A percentile compares a stretch with the other conserved stretches of the same genome.
Evolutionary conservation across 2,797 vertebrate genomes (phyloP).

Genomic region (Gadopsis marmoratus): DNA sequence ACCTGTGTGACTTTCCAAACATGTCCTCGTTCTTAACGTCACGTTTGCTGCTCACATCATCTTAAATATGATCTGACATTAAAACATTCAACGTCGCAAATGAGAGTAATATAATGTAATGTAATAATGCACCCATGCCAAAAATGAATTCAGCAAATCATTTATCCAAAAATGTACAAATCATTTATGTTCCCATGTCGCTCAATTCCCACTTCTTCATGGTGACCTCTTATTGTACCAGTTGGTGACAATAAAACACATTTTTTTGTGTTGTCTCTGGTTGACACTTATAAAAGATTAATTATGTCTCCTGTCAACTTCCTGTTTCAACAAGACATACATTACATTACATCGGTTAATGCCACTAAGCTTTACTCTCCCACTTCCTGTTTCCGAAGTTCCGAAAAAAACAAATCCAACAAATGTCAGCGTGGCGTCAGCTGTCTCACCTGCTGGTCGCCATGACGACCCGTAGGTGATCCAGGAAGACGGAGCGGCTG

Average conservation of each 20-base stretch:
- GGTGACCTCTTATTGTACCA: too few relatives aligned
- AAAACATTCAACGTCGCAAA: neutral
- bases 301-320: neutral
- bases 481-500: conserved; percentile 88
- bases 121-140: neutral
- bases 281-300: neutral
- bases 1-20: too few relatives aligned
- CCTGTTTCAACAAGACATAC: neutral
- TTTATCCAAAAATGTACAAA: too few relatives aligned
- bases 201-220: too few relatives aligned
- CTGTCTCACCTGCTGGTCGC: conserved; percentile 84
- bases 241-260: too few relatives aligned
- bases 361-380: too few relatives aligned
- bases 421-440: neutral
- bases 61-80: neutral
- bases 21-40: too few relatives aligned
- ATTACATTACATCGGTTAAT: neutral
- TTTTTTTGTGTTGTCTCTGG: neutral
- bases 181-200: too few relatives aligned
- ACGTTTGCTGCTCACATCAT: neutral
- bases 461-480: conserved; percentile 86
- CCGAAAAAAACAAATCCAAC: neutral
- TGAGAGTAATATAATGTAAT: neutral
- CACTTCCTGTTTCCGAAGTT: neutral
- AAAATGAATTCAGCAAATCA: too few relatives aligned